Base-by-base conservation (phyloP, 1,140 invertebrate species). In the Drosophila lacertosa region DNA sequence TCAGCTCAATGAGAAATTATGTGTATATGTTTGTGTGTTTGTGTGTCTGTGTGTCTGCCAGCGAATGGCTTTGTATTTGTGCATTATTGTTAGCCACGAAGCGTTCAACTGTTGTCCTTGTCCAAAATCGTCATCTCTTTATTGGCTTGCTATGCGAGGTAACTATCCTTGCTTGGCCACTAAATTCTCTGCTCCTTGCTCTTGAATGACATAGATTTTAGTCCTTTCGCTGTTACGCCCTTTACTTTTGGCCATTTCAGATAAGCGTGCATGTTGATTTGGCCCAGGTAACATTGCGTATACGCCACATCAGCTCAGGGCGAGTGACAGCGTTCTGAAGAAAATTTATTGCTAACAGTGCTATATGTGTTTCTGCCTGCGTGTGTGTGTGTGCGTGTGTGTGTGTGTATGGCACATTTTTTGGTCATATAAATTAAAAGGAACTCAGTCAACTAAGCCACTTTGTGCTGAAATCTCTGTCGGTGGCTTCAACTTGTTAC, bases 1-100 rank as follows among this genome's bases (percentile, higher is more conserved):
- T 75, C 74, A 88, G 74, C 77, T 70, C 83, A 70, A 82, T 88
- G 83, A 88, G 81, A 88, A 89, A 83, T 89, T 75, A 88, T 82
- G 69, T 69, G 77, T 44, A 42, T 13, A n/a, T n/a, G n/a, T n/a
- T n/a, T n/a, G n/a, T n/a, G n/a, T n/a, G n/a, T n/a, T n/a, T n/a
- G n/a, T n/a, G n/a, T n/a, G 26, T 29, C 5, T 29, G 26, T 29
- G 26, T 29, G 26, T 29, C n/a, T n/a, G n/a, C n/a, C n/a, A n/a
- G 47, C 50, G 42, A 16, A 54, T 55, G 33, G 42, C 32, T 18
- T 39, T 42, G 54, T 16, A 37, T 62, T 74, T 55, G 24, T 37
- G 57, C 64, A 51, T 66, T 80, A 78, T 73, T 47, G 35, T 44
- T 7, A 6, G 24, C 44, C 32, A 60, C 7, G 20, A 39, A 26